These are phyloP conservation scores for Egretta garzetta DNA, from an alignment of 2,113 vertebrate genomes.

Conservation along the genomic window DNA sequence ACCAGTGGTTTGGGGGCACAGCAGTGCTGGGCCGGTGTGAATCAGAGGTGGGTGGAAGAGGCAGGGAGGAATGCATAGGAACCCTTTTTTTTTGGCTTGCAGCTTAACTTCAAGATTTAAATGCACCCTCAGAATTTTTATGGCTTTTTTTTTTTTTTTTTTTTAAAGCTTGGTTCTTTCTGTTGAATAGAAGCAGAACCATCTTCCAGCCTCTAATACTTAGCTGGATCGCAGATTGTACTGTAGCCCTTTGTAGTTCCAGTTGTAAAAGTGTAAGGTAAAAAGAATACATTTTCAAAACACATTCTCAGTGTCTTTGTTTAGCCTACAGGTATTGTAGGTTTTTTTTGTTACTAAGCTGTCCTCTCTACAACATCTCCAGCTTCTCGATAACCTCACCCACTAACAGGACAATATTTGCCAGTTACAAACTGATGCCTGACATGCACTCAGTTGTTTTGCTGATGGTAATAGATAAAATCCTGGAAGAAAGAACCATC, in stretches of 20 bases:
- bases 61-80: not conserved
- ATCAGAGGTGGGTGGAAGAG: not conserved
- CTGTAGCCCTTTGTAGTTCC: not conserved
- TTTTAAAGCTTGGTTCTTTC: not conserved
- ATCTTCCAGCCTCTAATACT: not conserved
- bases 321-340: not conserved
- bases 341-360: not conserved
- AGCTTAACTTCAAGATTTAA: not conserved
- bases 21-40: not conserved
- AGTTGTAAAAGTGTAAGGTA: not conserved
- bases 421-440: not conserved
- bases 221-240: not conserved
- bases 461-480: not conserved
- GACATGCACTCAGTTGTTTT: not conserved
- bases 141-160: too few relatives aligned
- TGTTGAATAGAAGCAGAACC: not conserved
- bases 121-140: not conserved
- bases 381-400: not conserved
- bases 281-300: not conserved
- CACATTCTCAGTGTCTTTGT: not conserved
- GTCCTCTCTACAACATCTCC: not conserved
- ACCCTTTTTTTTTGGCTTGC: not conserved
- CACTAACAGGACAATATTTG: not conserved
- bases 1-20: not conserved
- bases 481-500: not conserved